Conservation (phyloP, 2,888 invertebrate genomes). For the Augiades crinisus region DNA sequence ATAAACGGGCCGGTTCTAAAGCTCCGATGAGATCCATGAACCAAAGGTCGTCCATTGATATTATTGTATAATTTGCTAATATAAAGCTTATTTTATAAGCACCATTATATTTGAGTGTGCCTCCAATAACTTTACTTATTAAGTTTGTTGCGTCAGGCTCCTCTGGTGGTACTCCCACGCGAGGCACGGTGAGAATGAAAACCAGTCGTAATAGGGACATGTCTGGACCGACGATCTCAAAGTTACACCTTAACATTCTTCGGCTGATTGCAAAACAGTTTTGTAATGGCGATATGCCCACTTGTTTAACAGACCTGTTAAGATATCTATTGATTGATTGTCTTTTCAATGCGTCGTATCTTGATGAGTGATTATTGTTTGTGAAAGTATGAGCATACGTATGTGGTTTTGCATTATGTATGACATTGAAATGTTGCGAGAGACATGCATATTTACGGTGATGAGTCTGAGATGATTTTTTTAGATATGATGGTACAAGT, state of each 20-base stretch:
- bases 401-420: neutral
- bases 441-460: neutral
- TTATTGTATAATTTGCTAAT: too few relatives aligned
- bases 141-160: constrained; percentile 14
- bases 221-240: constrained; percentile 38
- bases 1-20: too few relatives aligned
- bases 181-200: constrained; percentile 29
- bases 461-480: neutral
- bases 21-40: too few relatives aligned
- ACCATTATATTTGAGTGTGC: too few relatives aligned
- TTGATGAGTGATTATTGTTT: constrained; percentile 9
- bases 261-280: constrained; percentile 19
- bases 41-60: too few relatives aligned
- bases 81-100: too few relatives aligned
- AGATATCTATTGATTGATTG: constrained; percentile 23
- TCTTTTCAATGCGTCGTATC: neutral
- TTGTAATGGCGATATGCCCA: constrained; percentile 15
- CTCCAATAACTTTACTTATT: constrained; percentile 14
- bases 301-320: constrained; percentile 13
- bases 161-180: constrained; percentile 20
- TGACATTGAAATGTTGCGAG: constrained; percentile 4
- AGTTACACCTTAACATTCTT: constrained; percentile 25
- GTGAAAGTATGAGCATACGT: neutral
- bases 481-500: neutral
- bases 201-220: constrained; percentile 41